Base-by-base conservation (phyloP, 2,113 vertebrate genomes). In the Siniperca chuatsi region DNA sequence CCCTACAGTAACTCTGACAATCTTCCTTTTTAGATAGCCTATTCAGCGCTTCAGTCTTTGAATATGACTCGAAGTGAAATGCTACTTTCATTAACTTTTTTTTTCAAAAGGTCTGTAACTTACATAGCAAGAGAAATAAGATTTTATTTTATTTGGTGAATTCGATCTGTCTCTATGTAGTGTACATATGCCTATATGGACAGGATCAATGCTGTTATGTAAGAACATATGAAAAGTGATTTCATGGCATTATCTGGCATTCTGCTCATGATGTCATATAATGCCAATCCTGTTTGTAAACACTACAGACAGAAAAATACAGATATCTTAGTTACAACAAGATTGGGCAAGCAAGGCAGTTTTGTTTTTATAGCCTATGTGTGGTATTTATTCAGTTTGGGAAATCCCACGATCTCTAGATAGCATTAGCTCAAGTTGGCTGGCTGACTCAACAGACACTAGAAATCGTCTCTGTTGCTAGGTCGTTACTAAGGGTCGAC, bases 161-260 rank as follows among this genome's bases (percentile, higher is more conserved):
- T 29, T 55, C 18, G 9, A 75, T 61, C 18, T 35, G 6, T 16
- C 16, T 72, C 2, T 42, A 42, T 42, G 2, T 46, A 2, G 4
- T 23, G 25, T 12, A 57, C 10, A 6, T n/a, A n/a, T n/a, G n/a
- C n/a, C n/a, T 29, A 13, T 70, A 52, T 65, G 23, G 58, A n/a
- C 35, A 40, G 37, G 35, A 83, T 70, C 10, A 57, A 65, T 66
- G 40, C 12, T 33, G 40, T 76, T n/a, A n/a, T n/a, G n/a, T 71
- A 72, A 83, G 76, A 80, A 65, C 20, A 71, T 70, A 46, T 44
- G 1, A 61, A 52, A 48, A 37, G 25, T 52, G 58, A 83, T 71
- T 58, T 61, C 40, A 76, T 42, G n/a, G 10, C 1, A 81, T 79
- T 52, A 73, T 72, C 21, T 54, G 46, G 23, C 18, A 74, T 69